A percentile compares a stretch with the other conserved stretches of the same genome.
phyloP scores from a whole-genome alignment of 2,113 vertebrate genomes.

The Rhabdornis inornatus region DNA sequence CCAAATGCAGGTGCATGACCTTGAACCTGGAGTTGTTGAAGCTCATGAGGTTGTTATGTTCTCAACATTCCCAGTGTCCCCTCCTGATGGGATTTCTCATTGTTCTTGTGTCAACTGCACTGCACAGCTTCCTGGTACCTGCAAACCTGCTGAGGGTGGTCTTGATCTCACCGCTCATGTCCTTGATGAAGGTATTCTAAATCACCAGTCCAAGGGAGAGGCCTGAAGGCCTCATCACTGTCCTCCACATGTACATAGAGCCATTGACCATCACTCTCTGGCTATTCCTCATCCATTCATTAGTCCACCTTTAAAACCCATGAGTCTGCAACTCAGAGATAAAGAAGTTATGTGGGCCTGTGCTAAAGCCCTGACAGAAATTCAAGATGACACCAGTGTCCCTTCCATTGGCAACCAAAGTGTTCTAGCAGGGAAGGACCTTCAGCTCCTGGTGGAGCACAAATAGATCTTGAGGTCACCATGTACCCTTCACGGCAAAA shows the following conservation, averaged over 20 bases:
- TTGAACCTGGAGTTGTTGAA: too few species aligned
- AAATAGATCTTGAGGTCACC: background rate
- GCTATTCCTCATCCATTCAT: too few species aligned
- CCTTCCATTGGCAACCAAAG: background rate
- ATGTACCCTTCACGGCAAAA: fast-evolving
- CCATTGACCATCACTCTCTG: too few species aligned
- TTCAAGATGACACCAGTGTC: too few species aligned
- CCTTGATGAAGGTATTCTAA: too few species aligned
- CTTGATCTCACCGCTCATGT: too few species aligned
- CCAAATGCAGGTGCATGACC: fast-evolving
- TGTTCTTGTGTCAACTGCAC: background rate
- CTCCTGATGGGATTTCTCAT: background rate
- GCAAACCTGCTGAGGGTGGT: background rate
- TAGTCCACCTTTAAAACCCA: too few species aligned
- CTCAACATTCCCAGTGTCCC: background rate
- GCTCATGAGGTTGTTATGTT: background rate
- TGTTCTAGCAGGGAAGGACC: fast-evolving
- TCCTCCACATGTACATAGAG: too few species aligned
- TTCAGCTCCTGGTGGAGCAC: too few species aligned
- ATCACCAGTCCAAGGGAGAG: too few species aligned
- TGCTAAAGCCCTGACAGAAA: background rate
- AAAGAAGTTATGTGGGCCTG: background rate
- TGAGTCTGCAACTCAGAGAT: too few species aligned
- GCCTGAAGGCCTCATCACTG: too few species aligned
- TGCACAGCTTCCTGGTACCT: background rate